Evolutionary conservation across 2,113 vertebrate genomes (phyloP).

Genomic region (Plotosus lineatus): DNA sequence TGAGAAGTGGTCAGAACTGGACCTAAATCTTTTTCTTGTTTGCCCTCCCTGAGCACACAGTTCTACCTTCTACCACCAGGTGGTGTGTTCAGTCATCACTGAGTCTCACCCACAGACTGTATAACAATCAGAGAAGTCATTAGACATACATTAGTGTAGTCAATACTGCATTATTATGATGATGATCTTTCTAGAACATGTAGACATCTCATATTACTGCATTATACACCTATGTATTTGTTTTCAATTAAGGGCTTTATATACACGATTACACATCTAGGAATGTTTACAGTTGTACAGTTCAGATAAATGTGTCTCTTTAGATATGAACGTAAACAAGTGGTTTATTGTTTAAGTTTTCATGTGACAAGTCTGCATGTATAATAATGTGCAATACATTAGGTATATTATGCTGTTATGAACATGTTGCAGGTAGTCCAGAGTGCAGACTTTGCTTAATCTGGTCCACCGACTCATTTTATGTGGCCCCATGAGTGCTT

Average conservation of each 20-base stretch:
- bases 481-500: no score
- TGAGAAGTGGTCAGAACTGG: not conserved
- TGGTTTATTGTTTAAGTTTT: no score
- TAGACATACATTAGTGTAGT: not conserved
- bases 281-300: no score
- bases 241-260: no score
- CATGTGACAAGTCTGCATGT: not conserved
- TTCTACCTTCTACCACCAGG: conserved; percentile 31
- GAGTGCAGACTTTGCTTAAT: no score
- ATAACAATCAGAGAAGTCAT: not conserved
- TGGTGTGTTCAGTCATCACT: not conserved
- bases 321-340: no score
- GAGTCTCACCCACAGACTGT: not conserved
- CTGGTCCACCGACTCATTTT: no score
- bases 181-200: not conserved
- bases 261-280: no score
- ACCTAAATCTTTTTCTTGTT: not conserved
- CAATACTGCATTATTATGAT: not conserved
- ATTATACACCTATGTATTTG: not conserved
- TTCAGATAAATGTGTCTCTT: no score
- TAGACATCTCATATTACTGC: not conserved
- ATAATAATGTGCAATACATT: not conserved
- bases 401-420: not conserved
- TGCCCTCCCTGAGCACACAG: not conserved
- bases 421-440: not conserved